Base-by-base conservation (phyloP, 2,888 invertebrate species). In the Neria commutata region DNA sequence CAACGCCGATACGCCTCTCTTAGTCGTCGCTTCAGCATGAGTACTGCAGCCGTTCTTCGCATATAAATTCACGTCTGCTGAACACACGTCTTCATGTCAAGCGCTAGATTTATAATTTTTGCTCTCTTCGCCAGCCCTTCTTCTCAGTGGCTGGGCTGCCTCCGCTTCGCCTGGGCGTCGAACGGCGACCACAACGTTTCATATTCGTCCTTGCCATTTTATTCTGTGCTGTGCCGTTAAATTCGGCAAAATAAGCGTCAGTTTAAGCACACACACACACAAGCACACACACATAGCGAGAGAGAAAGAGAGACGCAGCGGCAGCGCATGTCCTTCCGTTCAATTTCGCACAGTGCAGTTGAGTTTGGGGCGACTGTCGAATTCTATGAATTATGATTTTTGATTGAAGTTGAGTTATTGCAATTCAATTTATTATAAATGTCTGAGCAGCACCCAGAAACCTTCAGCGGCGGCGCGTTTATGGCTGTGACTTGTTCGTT, bases 391-490 rank as follows among this genome's bases (percentile, higher is more conserved):
- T 78, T 78, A 77, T 77, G 80, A 79, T 78, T 79, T 78, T 80
- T 78, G 78, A 80, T 78, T 80, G 79, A 79, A 78, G 74, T 75
- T 79, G 74, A 79, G 71, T 79, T 80, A 80, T 78, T 74, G 72
- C 76, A 66, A 74, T 69, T 70, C 70, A 73, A 73, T 76, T 77
- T 77, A 78, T 77, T 73, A 75, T 74, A 74, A 77, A 73, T 76
- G 69, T 68, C 34, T 51, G 17, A 11, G 34, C 24, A 46, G 19
- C 46, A 19, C 19, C 33, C 21, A 46, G 24, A 62, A 54, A 40
- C 19, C 33, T 19, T 29, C 19, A 16, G n/a, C n/a, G n/a, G n/a
- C n/a, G n/a, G 46, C 40, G 16, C 40, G 26, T 21, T 50, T 17
- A n/a, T 8, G 17, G 11, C 17, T 50, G 17, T 33, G 25, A 29